These are phyloP conservation scores for Erpornis zantholeuca DNA, from an alignment of 2,113 vertebrate genomes.

Conservation along the genomic window DNA sequence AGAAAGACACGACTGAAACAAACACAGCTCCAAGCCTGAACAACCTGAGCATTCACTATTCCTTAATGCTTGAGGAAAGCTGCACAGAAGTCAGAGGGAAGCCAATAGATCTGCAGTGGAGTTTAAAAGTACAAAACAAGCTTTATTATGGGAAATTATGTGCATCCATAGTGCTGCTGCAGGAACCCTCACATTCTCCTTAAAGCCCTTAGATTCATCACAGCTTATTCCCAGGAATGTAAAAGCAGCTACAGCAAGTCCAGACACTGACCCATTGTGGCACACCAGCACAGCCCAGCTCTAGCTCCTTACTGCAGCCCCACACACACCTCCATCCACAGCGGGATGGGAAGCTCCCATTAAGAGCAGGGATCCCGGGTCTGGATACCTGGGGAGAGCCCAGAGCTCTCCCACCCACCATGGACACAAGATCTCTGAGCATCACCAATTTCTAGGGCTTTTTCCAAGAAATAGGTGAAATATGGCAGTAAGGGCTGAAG, in stretches of 20 bases:
- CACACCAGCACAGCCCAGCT: not conserved
- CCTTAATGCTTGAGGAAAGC: not conserved
- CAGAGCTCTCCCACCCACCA: not conserved
- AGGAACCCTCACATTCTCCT: not conserved
- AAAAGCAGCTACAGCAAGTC: not conserved
- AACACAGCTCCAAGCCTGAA: not conserved
- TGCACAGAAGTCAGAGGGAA: not conserved
- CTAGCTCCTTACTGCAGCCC: not conserved
- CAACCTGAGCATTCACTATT: not conserved
- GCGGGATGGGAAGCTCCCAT: accelerated
- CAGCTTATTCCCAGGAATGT: not conserved
- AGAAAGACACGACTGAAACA: not conserved
- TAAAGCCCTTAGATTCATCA: not conserved
- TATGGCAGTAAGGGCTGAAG: not conserved
- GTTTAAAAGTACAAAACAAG: not conserved
- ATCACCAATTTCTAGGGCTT: not conserved
- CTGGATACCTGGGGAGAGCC: not conserved
- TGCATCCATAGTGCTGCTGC: not conserved
- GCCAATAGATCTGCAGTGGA: accelerated
- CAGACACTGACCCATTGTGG: not conserved
- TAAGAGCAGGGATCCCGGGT: not conserved
- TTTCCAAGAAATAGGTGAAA: not conserved
- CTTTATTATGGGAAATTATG: not conserved
- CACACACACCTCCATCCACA: accelerated
- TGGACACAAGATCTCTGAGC: not conserved